These are phyloP conservation scores for Nomada fabriciana DNA, from an alignment of 2,888 invertebrate species.

Conservation along the genomic window DNA sequence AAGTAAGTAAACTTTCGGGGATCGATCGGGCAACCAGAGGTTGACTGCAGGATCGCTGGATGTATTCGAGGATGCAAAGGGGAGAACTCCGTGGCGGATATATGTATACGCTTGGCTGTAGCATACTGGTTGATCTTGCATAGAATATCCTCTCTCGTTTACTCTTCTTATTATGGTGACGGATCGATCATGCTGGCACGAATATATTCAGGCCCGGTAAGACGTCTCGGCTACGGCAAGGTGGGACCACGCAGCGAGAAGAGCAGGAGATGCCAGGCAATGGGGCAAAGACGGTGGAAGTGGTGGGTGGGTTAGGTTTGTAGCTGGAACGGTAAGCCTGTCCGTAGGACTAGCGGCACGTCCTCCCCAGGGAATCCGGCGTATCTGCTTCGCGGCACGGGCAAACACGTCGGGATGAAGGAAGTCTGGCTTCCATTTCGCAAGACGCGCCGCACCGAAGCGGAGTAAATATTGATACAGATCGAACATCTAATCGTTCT, in stretches of 20 bases:
- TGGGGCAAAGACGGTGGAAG: conserved; percentile 56
- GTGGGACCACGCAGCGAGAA: conserved; percentile 46
- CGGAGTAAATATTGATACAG: conserved; percentile 82
- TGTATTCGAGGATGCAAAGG: conserved; percentile 43
- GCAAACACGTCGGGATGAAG: conserved; percentile 80
- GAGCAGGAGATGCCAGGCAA: conserved; percentile 48
- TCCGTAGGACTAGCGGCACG: conserved; percentile 80
- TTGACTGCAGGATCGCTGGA: conserved; percentile 52
- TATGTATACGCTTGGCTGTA: conserved; percentile 59
- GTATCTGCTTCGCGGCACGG: conserved; percentile 80
- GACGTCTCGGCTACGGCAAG: conserved; percentile 60
- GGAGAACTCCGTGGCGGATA: conserved; percentile 15
- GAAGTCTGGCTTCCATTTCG: conserved; percentile 79
- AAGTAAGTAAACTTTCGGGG: conserved; percentile 49
- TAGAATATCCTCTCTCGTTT: conserved; percentile 75
- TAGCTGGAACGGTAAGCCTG: conserved; percentile 80
- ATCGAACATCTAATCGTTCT: conserved; percentile 82
- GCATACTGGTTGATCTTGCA: conserved; percentile 68
- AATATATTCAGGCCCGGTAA: conserved; percentile 65
- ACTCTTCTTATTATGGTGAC: conserved; percentile 74
- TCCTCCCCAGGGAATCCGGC: conserved; percentile 81
- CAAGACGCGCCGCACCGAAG: conserved; percentile 75
- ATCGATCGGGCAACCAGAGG: conserved; percentile 53
- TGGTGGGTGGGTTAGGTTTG: conserved; percentile 65
- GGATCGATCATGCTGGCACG: conserved; percentile 72